Evolutionary conservation across 2,113 vertebrate species (phyloP).

Genomic region (Xenopus tropicalis): DNA sequence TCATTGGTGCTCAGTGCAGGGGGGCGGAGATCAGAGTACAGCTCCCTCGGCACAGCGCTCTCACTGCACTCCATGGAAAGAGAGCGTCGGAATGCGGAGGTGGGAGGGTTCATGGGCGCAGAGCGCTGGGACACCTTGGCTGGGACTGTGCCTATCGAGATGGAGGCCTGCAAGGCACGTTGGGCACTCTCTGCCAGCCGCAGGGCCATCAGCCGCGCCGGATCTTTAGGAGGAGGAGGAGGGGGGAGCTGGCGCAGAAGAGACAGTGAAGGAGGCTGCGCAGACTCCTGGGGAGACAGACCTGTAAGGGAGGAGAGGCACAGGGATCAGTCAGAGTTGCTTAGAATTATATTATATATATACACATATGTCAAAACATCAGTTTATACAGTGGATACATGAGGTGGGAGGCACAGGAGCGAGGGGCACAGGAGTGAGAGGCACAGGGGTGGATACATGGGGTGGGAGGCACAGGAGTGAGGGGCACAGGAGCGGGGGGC

Average conservation of each 20-base stretch:
- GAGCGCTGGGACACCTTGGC: slow-evolving; percentile 28
- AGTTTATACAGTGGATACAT: too few species aligned
- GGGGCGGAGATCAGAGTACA: slow-evolving; percentile 61
- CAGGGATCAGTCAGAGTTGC: not conserved
- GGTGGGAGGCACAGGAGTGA: too few species aligned
- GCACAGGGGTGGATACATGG: too few species aligned
- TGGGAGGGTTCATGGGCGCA: slow-evolving; percentile 21
- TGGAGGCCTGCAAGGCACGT: slow-evolving; percentile 61
- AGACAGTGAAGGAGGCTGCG: slow-evolving; percentile 50
- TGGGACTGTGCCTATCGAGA: slow-evolving; percentile 50
- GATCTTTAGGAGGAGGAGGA: slow-evolving; percentile 72
- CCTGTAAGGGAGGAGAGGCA: slow-evolving; percentile 46
- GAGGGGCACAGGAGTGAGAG: too few species aligned
- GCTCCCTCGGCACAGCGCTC: slow-evolving; percentile 51
- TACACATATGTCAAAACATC: too few species aligned
- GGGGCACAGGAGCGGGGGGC: too few species aligned
- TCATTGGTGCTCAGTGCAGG: slow-evolving; percentile 33
- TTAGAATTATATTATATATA: too few species aligned
- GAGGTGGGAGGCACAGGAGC: too few species aligned
- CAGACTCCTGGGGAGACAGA: slow-evolving; percentile 46
- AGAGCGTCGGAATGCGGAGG: slow-evolving; percentile 55
- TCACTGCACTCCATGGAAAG: slow-evolving; percentile 64
- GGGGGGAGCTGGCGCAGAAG: slow-evolving; percentile 65
- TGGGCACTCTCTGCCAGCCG: slow-evolving; percentile 73
- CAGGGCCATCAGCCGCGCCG: slow-evolving; percentile 73